Conservation (phyloP, 2,797 vertebrate genomes). For the Graptemys geographica region DNA sequence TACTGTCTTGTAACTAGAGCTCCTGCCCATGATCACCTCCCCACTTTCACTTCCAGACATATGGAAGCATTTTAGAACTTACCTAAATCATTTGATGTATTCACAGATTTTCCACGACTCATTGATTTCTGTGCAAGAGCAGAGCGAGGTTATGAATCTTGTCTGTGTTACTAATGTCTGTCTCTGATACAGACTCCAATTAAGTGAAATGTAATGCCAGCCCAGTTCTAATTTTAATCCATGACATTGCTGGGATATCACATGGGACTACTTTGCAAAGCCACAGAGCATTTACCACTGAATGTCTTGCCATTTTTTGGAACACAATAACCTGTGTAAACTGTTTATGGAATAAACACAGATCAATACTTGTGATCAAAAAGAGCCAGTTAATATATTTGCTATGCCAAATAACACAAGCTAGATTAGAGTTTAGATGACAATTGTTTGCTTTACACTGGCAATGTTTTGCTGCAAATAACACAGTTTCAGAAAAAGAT, state of each 20-base stretch:
- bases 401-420: background rate
- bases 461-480: background rate
- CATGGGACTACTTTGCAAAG: slow-evolving; percentile 57
- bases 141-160: background rate
- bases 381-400: background rate
- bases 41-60: background rate
- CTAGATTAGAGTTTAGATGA: background rate
- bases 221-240: slow-evolving; percentile 81
- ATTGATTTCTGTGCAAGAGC: slow-evolving; percentile 22
- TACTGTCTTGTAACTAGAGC: background rate
- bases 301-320: background rate
- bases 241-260: slow-evolving; percentile 73
- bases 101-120: slow-evolving; percentile 14
- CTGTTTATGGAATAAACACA: background rate
- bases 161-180: slow-evolving; percentile 37
- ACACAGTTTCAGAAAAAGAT: background rate
- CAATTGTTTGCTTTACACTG: background rate
- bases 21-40: background rate
- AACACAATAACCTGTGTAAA: background rate
- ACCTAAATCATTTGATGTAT: slow-evolving; percentile 48
- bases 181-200: slow-evolving; percentile 30
- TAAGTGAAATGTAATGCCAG: slow-evolving; percentile 59
- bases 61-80: slow-evolving; percentile 50
- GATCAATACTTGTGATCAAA: background rate
- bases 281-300: background rate